Evolutionary conservation across 2,888 invertebrate species (phyloP).

Genomic region (Pteria penguin): DNA sequence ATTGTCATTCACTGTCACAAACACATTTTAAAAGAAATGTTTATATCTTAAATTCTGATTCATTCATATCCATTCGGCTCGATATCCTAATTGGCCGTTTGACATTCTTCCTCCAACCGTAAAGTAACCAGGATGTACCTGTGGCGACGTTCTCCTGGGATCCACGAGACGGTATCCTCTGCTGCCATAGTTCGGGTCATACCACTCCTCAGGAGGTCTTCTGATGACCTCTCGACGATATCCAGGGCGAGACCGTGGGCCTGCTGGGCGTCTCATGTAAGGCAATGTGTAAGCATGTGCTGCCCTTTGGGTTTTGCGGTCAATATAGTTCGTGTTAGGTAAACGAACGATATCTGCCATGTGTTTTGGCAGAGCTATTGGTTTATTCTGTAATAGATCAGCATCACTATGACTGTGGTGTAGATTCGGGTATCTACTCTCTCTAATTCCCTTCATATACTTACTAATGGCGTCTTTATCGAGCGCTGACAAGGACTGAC

Average conservation of each 20-base stretch:
- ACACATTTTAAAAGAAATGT: no score
- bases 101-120: slow-evolving; percentile 14
- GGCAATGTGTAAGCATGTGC: not conserved
- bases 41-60: no score
- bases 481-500: not conserved
- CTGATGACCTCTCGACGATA: no score
- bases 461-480: not conserved
- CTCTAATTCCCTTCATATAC: not conserved
- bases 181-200: no score
- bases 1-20: no score
- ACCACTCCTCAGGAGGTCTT: no score
- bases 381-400: not conserved
- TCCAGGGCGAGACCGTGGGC: not conserved
- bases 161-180: no score
- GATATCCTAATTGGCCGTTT: not conserved
- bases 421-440: not conserved
- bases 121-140: slow-evolving; percentile 18
- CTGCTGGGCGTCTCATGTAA: not conserved
- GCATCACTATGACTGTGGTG: not conserved
- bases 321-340: not conserved
- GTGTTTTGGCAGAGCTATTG: not conserved
- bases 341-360: not conserved
- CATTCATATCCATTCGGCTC: slow-evolving; percentile 19
- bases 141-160: no score
- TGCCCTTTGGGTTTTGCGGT: not conserved